A percentile compares a stretch with the other conserved stretches of the same genome.
Evolutionary conservation across 1,140 invertebrate genomes (phyloP).

Genomic region (Helicoverpa zea): DNA sequence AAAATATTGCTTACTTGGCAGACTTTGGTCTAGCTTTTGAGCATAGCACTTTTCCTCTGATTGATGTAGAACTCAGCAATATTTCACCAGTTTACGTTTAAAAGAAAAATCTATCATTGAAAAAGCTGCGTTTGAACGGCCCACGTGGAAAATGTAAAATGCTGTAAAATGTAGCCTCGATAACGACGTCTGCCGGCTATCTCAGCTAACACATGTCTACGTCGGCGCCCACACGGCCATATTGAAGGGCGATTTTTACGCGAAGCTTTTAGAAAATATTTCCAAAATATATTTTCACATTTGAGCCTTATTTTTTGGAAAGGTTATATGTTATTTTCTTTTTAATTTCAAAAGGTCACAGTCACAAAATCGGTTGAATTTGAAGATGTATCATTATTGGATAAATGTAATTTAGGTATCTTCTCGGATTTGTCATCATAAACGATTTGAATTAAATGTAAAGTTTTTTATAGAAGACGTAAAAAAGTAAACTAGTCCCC

Average conservation of each 20-base stretch:
- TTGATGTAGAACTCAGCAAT: background rate
- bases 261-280: background rate
- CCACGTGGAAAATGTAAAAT: slow-evolving; percentile 19
- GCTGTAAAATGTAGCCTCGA: background rate
- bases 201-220: slow-evolving; percentile 6
- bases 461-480: background rate
- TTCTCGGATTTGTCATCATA: too few species aligned
- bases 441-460: background rate
- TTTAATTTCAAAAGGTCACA: background rate
- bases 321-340: background rate
- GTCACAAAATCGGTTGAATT: too few species aligned
- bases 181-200: background rate
- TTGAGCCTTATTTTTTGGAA: background rate
- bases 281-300: background rate
- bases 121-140: background rate
- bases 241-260: background rate
- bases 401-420: too few species aligned
- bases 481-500: background rate
- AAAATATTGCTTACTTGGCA: slow-evolving; percentile 1
- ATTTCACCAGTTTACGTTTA: background rate
- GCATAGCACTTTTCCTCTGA: background rate
- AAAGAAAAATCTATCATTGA: background rate
- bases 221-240: slow-evolving; percentile 9
- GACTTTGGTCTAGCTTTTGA: slow-evolving; percentile 15
- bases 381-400: too few species aligned